These are phyloP conservation scores for Chlorodrepanis virens DNA, from an alignment of 2,113 vertebrate species.

Conservation along the genomic window DNA sequence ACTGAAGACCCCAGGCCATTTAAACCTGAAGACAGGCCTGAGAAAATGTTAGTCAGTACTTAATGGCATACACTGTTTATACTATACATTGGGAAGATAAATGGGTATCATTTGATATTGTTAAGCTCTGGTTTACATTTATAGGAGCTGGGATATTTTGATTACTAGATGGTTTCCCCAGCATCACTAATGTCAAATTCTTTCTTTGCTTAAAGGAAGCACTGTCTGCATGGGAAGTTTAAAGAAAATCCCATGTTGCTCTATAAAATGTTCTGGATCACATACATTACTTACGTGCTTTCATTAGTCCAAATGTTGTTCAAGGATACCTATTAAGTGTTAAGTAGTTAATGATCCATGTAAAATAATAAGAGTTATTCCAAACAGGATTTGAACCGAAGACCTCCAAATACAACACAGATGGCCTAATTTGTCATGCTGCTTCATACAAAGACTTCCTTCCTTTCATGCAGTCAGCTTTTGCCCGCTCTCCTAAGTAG, in stretches of 20 bases:
- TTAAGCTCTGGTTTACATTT: constrained; percentile 35
- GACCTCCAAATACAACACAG: constrained; percentile 34
- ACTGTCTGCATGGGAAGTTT: background rate
- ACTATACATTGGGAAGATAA: background rate
- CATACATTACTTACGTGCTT: background rate
- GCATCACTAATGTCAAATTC: background rate
- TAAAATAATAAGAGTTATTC: background rate
- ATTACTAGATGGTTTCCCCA: background rate
- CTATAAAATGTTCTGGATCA: background rate
- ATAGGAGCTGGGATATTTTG: background rate
- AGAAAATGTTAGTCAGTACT: background rate
- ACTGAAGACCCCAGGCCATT: background rate
- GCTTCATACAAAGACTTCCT: background rate
- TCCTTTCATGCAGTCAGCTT: background rate
- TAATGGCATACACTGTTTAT: background rate
- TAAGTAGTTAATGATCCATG: constrained; percentile 43
- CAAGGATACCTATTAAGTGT: background rate
- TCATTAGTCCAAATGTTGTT: background rate
- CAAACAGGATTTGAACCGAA: constrained; percentile 22
- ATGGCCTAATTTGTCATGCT: background rate
- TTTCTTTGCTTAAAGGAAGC: background rate
- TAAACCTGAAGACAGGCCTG: background rate
- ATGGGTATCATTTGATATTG: constrained; percentile 16
- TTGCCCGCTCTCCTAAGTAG: background rate
- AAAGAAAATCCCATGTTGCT: background rate